Base-by-base conservation (phyloP, 2,113 vertebrate genomes). In the Pseudois nayaur region DNA sequence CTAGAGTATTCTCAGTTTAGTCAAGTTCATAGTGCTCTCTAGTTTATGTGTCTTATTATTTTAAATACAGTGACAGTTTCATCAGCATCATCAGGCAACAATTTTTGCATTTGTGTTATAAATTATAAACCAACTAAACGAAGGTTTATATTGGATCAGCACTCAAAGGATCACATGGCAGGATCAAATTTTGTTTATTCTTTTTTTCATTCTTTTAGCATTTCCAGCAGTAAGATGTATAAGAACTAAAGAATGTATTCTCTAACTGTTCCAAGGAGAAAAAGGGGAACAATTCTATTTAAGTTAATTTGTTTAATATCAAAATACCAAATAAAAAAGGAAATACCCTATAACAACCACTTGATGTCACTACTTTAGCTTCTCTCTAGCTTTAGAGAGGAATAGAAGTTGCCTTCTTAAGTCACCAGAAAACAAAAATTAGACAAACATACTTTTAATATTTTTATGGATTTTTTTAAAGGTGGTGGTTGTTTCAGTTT, bases 351-450 rank as follows among this genome's bases (percentile, higher is more conserved):
- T 33, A 84, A 86, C 43, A 31, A n/a, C 97, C 97, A 92, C 97
- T 95, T 92, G 97, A 60, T 95, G 97, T 96, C 97, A 71, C 97
- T 96, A 79, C 78, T 59, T 93, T 40, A 81, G 48, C 84, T 97
- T 8, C 0, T 50, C 48, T 88, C 82, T 9, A 43, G 33, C 48
- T 86, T 64, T 19, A 0, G 19, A 85, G 33, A 50, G 3, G n/a
- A 64, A 36, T 54, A 64, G 33, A 48, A 25, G 11, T 27, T 23
- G 19, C 25, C 19, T 79, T 29, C 43, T 27, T 16, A 82, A 83
- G 1, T 48, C 55, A 59, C 3, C 2, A 33, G n/a, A 67, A 87
- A 85, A 88, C 50, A 82, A 94, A 92, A 97, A 54, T 6, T 16
- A 87, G n/a, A 60, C 6, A 45, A 59, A 86, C 9, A 8, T 8